Evolutionary conservation across 2,113 vertebrate species (phyloP).

Genomic region (Pleuronectes platessa): DNA sequence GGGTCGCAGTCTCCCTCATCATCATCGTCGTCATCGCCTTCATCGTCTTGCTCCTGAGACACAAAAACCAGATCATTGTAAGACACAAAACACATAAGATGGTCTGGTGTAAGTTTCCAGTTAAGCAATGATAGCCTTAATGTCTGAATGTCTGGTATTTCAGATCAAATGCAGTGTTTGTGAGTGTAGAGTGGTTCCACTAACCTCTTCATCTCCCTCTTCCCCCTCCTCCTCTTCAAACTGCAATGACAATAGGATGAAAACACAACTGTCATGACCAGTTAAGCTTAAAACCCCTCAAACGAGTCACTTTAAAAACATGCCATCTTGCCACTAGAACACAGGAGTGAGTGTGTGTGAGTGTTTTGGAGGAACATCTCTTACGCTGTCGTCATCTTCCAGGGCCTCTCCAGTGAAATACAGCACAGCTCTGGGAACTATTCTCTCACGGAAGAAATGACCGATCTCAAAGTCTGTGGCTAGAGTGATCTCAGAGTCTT

Average conservation of each 20-base stretch:
- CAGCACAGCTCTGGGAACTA: slow-evolving; percentile 95
- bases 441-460: slow-evolving; percentile 97
- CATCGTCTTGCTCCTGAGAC: slow-evolving; percentile 92
- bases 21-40: slow-evolving; percentile 92
- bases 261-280: background rate
- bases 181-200: slow-evolving; percentile 24
- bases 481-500: slow-evolving; percentile 93
- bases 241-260: slow-evolving; percentile 76
- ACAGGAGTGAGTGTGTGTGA: background rate
- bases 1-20: slow-evolving; percentile 89
- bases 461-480: slow-evolving; percentile 97
- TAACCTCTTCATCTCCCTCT: slow-evolving; percentile 97
- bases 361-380: slow-evolving; percentile 52
- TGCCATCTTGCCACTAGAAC: background rate
- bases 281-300: background rate
- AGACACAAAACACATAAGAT: slow-evolving; percentile 1
- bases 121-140: background rate
- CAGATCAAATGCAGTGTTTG: background rate
- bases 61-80: slow-evolving; percentile 28
- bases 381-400: slow-evolving; percentile 95
- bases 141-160: background rate
- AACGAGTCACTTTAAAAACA: background rate
- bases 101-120: background rate
- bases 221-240: slow-evolving; percentile 96
- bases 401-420: slow-evolving; percentile 98